Base-by-base conservation (phyloP, 2,888 invertebrate genomes). In the Spisula subtruncata region DNA sequence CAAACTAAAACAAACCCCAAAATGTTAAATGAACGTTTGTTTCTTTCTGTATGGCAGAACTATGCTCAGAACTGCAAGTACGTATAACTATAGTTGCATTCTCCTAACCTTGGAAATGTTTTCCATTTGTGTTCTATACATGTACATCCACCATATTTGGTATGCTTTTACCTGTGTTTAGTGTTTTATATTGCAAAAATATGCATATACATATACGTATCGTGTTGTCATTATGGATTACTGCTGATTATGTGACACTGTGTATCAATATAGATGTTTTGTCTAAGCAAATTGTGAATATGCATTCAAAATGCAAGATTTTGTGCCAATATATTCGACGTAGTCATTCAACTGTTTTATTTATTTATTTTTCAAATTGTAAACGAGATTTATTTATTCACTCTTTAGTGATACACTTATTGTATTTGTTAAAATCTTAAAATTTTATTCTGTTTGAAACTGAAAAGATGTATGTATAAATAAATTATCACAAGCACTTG, bases 371-470 rank as follows among this genome's bases (percentile, higher is more conserved):
- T 51, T 66, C n/a, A n/a, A 60, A 66, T 25, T 66, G 25, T 66
- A 25, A 10, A 25, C 6, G 25, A 66, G 25, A 66, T 66, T 66
- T 66, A 66, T 66, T 66, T 66, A 66, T 66, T 66, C 60, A 25
- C 25, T 10, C 10, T 25, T 25, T 4, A 66, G 60, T 66, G 60
- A 66, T 66, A 66, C 60, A 66, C 60, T 66, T 66, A 66, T 66
- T 66, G n/a, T 66, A 25, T 66, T 66, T 66, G 60, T 66, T 66
- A 12, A 66, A 66, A 66, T n/a, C 60, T 66, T 25, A 10, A 66
- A 25, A 66, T 66, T 66, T 66, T 66, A 66, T 66, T 66, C n/a
- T 66, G 60, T 66, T 66, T 66, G 60, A 66, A n/a, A 66, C n/a
- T n/a, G 6, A 66, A 25, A 25, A 5, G 10, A 56, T 25, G 60